A percentile compares a stretch with the other conserved stretches of the same genome.
These are phyloP conservation scores for Eristalinus sepulchralis DNA, from an alignment of 2,888 invertebrate species.

Conservation along the genomic window DNA sequence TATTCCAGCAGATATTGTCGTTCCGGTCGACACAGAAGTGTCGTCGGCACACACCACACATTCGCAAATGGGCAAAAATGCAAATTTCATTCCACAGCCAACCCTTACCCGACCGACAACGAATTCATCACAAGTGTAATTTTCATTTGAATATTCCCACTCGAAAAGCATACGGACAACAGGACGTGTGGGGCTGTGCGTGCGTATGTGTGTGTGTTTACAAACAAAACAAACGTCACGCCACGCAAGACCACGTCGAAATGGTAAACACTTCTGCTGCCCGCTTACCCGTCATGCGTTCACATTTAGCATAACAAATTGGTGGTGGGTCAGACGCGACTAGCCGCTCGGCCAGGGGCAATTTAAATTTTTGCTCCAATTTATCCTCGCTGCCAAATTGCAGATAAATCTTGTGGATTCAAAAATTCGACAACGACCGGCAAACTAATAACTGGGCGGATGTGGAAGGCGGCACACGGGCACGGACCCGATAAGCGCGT, in stretches of 20 bases:
- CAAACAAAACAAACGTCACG: conserved; percentile 50
- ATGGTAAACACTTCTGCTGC: conserved; percentile 47
- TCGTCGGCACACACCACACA: conserved; percentile 29
- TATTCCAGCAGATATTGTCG: conserved; percentile 48
- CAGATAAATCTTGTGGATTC: conserved; percentile 42
- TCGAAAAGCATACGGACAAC: conserved; percentile 35
- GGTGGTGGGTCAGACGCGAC: neutral
- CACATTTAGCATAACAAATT: conserved; percentile 48
- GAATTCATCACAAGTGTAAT: conserved; percentile 21
- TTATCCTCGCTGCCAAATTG: conserved; percentile 52
- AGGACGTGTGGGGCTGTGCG: neutral
- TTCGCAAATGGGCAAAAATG: conserved; percentile 21
- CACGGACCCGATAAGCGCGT: conserved; percentile 7
- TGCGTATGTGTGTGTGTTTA: conserved; percentile 16
- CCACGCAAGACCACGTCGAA: neutral
- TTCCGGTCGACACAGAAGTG: conserved; percentile 37
- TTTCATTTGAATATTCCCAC: conserved; percentile 51
- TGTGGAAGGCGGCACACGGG: neutral
- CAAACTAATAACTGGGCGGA: conserved; percentile 31
- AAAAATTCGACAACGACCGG: conserved; percentile 16
- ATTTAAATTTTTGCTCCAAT: conserved; percentile 34
- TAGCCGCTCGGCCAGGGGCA: neutral
- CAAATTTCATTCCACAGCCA: conserved; percentile 21
- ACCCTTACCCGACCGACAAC: conserved; percentile 2
- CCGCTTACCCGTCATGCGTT: neutral